Evolutionary conservation across 2,797 vertebrate species (phyloP).

Genomic region (Gadopsis marmoratus): DNA sequence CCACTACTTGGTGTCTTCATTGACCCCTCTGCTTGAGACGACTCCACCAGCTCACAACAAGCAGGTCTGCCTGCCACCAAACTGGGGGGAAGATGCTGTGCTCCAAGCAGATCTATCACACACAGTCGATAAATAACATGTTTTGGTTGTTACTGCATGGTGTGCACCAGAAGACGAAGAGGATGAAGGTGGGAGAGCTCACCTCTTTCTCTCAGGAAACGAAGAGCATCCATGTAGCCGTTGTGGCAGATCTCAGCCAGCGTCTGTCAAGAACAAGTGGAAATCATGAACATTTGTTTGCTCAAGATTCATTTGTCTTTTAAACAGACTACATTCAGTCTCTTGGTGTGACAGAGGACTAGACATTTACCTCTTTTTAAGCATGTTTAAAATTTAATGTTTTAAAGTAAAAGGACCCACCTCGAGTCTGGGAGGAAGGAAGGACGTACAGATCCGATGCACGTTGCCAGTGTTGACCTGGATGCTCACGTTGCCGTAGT

Average conservation of each 20-base stretch:
- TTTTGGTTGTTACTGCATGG: not conserved
- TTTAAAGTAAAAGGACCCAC: conserved; percentile 68
- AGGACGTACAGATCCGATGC: conserved; percentile 81
- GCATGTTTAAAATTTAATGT: not conserved
- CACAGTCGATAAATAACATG: not conserved
- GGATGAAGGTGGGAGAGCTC: conserved; percentile 42
- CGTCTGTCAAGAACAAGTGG: conserved; percentile 72
- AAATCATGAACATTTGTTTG: not conserved
- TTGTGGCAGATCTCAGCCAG: conserved; percentile 89
- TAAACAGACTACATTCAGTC: not conserved
- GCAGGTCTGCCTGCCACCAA: not conserved
- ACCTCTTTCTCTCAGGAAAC: conserved; percentile 88
- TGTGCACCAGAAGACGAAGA: not conserved
- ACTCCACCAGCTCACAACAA: conserved; percentile 45
- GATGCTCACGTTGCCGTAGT: conserved; percentile 85
- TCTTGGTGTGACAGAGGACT: not conserved
- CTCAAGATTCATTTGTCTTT: not conserved
- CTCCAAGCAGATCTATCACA: conserved; percentile 57
- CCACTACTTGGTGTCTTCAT: not conserved
- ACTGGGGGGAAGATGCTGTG: not conserved
- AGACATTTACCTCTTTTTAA: not conserved
- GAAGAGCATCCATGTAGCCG: conserved; percentile 89
- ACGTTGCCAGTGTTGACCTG: conserved; percentile 87
- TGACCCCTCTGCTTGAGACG: not conserved
- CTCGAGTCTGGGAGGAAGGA: conserved; percentile 88